Percentiles rank a stretch among this genome's conserved stretches.
These are phyloP conservation scores for Metellina segmentata DNA, from an alignment of 2,888 invertebrate genomes.

Conservation along the genomic window DNA sequence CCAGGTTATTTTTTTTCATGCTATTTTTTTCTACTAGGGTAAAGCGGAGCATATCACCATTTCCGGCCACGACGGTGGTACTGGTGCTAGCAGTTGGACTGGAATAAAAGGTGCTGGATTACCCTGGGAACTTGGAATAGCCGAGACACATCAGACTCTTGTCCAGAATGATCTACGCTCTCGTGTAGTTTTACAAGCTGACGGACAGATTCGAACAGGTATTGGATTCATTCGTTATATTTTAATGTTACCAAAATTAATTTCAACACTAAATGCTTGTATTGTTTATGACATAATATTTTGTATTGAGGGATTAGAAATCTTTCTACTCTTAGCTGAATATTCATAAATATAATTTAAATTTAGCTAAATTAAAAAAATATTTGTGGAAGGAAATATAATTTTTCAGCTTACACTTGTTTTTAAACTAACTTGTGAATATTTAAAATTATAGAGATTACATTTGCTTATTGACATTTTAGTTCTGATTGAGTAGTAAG, in stretches of 20 bases:
- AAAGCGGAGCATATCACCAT: conserved; percentile 99
- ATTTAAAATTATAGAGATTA: too few species aligned
- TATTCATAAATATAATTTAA: too few species aligned
- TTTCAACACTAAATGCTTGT: too few species aligned
- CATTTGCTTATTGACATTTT: background rate
- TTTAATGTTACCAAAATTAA: background rate
- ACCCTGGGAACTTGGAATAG: conserved; percentile 98
- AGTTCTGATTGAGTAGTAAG: background rate
- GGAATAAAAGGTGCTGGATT: conserved; percentile 98
- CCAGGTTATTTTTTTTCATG: too few species aligned
- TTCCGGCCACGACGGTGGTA: conserved; percentile 99
- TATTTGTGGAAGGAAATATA: too few species aligned
- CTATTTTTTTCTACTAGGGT: conserved; percentile 39
- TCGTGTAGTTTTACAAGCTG: conserved; percentile 96
- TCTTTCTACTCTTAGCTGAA: background rate
- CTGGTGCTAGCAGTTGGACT: conserved; percentile 99
- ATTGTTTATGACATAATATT: background rate
- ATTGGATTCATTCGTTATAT: background rate
- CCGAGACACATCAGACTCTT: conserved; percentile 98
- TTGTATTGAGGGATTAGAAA: background rate
- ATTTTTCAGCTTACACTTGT: too few species aligned
- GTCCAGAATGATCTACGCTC: conserved; percentile 95
- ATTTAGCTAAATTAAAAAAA: too few species aligned
- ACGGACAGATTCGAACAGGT: conserved; percentile 87
- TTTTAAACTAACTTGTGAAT: too few species aligned